Evolutionary conservation across 2,888 invertebrate genomes (phyloP).

Genomic region (Pherbina coryleti): DNA sequence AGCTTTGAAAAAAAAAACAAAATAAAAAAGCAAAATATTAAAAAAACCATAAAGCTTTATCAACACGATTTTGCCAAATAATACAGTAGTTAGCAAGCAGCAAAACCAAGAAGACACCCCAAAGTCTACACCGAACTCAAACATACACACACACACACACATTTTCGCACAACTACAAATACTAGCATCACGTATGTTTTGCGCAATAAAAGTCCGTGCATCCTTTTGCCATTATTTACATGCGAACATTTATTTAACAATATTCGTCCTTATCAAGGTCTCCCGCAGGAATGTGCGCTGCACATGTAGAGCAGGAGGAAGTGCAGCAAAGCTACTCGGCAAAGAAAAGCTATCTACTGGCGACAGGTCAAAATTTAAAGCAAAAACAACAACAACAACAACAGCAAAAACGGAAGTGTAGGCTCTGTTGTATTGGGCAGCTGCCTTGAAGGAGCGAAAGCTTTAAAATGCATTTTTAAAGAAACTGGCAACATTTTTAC

Average conservation of each 20-base stretch:
- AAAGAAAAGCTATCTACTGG: neutral
- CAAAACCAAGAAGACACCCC: neutral
- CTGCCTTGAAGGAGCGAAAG: too few species aligned
- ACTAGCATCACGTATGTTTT: constrained; percentile 1
- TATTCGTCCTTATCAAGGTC: neutral
- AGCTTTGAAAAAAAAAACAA: neutral
- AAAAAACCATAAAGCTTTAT: neutral
- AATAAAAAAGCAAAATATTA: neutral
- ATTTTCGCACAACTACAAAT: too few species aligned
- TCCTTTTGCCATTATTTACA: constrained; percentile 9
- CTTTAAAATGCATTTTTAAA: too few species aligned
- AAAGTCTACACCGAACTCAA: neutral
- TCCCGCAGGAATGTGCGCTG: constrained; percentile 6
- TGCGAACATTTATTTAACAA: constrained; percentile 5
- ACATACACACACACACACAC: too few species aligned
- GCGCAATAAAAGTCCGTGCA: neutral
- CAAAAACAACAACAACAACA: neutral
- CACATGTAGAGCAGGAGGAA: neutral
- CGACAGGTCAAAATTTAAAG: too few species aligned
- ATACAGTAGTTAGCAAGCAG: neutral
- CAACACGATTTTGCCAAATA: neutral
- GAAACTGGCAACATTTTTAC: too few species aligned
- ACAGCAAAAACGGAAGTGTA: neutral
- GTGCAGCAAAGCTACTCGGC: neutral
- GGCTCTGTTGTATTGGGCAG: neutral